These are phyloP conservation scores for Cheilinus undulatus DNA, from an alignment of 2,113 vertebrate species.

Conservation along the genomic window DNA sequence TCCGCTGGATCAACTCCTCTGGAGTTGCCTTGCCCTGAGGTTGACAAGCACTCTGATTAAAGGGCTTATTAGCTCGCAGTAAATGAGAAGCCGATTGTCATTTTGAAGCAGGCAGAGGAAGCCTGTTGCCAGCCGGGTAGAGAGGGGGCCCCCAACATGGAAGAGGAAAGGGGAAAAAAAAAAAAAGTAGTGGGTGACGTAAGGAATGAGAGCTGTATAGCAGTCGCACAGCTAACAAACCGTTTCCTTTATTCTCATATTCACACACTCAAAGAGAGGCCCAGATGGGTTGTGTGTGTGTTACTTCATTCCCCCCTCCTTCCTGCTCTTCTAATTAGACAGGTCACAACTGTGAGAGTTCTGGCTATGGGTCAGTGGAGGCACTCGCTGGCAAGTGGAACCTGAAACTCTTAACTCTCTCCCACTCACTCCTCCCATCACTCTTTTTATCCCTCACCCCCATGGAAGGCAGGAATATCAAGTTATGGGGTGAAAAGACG, in stretches of 20 bases:
- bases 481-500: constrained; percentile 57
- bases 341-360: constrained; percentile 74
- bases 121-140: constrained; percentile 56
- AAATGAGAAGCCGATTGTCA: constrained; percentile 74
- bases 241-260: constrained; percentile 71
- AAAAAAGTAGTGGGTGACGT: constrained; percentile 60
- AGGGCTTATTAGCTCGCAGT: constrained; percentile 75
- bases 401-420: constrained; percentile 66
- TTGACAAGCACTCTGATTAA: constrained; percentile 80
- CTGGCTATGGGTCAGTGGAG: constrained; percentile 66
- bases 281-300: constrained; percentile 55
- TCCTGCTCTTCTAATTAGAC: constrained; percentile 72
- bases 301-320: constrained; percentile 37
- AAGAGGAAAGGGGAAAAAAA: constrained; percentile 25
- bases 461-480: constrained; percentile 69
- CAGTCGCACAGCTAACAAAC: constrained; percentile 64
- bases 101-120: constrained; percentile 59
- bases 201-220: constrained; percentile 69
- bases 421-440: constrained; percentile 41
- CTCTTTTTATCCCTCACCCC: constrained; percentile 44
- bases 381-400: constrained; percentile 70
- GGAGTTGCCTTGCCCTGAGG: constrained; percentile 59
- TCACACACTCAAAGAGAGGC: constrained; percentile 44
- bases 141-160: constrained; percentile 43
- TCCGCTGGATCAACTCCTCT: constrained; percentile 73